Percentiles rank a stretch among this genome's conserved stretches.
Conservation (phyloP, 1,140 invertebrate genomes). For the Brevipalpus yothersi region DNA sequence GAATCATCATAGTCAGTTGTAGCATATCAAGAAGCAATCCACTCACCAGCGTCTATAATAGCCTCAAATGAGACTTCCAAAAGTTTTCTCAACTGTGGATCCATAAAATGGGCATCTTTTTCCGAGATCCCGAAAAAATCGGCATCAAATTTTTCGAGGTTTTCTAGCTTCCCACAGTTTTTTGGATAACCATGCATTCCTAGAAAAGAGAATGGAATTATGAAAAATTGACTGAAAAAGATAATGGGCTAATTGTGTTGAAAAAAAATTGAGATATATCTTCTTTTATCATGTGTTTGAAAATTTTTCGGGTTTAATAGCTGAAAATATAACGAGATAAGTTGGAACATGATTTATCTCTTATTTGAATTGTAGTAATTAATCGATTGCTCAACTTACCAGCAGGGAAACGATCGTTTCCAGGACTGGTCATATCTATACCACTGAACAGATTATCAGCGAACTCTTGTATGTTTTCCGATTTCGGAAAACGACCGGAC, state of each 20-base stretch:
- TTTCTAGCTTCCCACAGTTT: not conserved
- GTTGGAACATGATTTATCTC: too few species aligned
- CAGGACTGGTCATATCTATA: constrained; percentile 64
- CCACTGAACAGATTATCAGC: constrained; percentile 53
- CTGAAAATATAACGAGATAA: too few species aligned
- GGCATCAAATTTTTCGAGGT: not conserved
- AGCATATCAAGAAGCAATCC: too few species aligned
- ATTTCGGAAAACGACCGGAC: constrained; percentile 68
- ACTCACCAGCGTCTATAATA: constrained; percentile 1
- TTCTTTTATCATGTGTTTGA: too few species aligned
- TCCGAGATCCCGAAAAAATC: not conserved
- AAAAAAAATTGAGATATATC: too few species aligned
- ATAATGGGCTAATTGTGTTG: too few species aligned
- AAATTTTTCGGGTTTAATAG: too few species aligned
- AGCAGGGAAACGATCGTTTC: not conserved
- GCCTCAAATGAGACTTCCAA: not conserved
- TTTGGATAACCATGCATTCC: not conserved
- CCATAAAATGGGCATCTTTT: constrained; percentile 4
- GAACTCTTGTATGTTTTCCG: constrained; percentile 64
- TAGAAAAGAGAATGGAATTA: not conserved
- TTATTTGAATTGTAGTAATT: too few species aligned
- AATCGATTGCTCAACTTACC: not conserved
- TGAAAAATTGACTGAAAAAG: too few species aligned
- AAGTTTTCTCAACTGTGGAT: not conserved
- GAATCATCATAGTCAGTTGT: too few species aligned